Base-by-base conservation (phyloP, 2,113 vertebrate species). In the Anhinga anhinga region DNA sequence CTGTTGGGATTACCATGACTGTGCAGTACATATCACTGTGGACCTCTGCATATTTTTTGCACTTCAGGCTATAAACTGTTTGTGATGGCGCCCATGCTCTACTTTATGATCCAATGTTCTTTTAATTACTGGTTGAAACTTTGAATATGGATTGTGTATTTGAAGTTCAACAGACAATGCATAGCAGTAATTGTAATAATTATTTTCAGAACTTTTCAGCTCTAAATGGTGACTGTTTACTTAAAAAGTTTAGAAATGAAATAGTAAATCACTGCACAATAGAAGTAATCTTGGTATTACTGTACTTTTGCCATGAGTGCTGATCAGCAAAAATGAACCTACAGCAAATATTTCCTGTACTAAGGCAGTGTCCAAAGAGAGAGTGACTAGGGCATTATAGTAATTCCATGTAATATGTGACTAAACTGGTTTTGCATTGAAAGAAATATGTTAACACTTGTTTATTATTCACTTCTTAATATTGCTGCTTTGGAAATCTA, bases 321-420 rank as follows among this genome's bases (percentile, higher is more conserved):
- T 67, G 40, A 72, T 62, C 8, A 30, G 58, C 16, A 62, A 30
- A 83, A 77, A 25, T 32, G 3, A 80, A 23, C 10, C 44, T 13
- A 34, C 7, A 45, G 17, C 11, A 23, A 58, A 8, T 55, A 21
- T 87, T 67, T 76, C 7, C 42, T 49, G 18, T 45, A 71, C 20
- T 55, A 89, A 87, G 40, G 18, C 4, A 32, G 22, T 50, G 83
- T 89, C 40, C 21, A 70, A 81, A 16, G 19, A 52, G 20, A 56
- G 10, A 2, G 34, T 94, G 21, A n/a, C 40, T 38, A 74, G 13
- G 8, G 2, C 0, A 0, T 78, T 65, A 10, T 0, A 49, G 6
- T 76, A 90, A n/a, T 85, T 65, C 7, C 15, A 23, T 5, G 0
- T 45, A 47, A 30, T 86, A 73, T 26, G 34, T 84, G 10, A n/a